phyloP scores from a whole-genome alignment of 2,888 invertebrate genomes.

The Gnatocerus cornutus region DNA sequence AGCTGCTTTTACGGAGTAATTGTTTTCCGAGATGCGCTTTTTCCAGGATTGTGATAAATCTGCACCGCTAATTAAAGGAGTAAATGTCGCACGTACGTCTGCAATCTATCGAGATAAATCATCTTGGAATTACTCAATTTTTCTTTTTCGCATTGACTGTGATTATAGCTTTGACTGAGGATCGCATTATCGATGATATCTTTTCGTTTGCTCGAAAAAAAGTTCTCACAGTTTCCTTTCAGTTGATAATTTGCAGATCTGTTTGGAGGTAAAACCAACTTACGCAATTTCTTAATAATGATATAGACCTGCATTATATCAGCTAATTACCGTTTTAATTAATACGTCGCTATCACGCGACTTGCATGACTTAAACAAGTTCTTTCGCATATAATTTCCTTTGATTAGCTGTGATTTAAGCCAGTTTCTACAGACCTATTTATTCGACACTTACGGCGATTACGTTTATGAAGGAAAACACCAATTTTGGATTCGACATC shows the following conservation, averaged over 20 bases:
- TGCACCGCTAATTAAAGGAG: background rate
- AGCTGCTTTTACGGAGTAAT: slow-evolving; percentile 22
- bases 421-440: slow-evolving; percentile 34
- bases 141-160: slow-evolving; percentile 12
- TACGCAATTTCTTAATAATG: slow-evolving; percentile 41
- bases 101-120: background rate
- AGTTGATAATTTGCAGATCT: slow-evolving; percentile 24
- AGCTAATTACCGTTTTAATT: slow-evolving; percentile 44
- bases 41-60: background rate
- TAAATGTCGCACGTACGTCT: background rate
- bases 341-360: slow-evolving; percentile 41
- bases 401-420: slow-evolving; percentile 38
- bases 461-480: slow-evolving; percentile 1
- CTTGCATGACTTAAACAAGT: slow-evolving; percentile 39
- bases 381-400: slow-evolving; percentile 43
- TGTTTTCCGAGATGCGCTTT: slow-evolving; percentile 2
- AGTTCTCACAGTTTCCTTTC: slow-evolving; percentile 35
- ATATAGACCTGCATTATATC: slow-evolving; percentile 38
- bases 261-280: slow-evolving; percentile 11
- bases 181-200: slow-evolving; percentile 31
- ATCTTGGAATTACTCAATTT: slow-evolving; percentile 4
- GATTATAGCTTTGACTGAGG: slow-evolving; percentile 5
- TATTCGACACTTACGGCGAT: slow-evolving; percentile 21
- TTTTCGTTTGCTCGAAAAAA: slow-evolving; percentile 6
- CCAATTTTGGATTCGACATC: background rate